Base-by-base conservation (phyloP, 92 coral and sea anemone species). In the Desmophyllum pertusum region DNA sequence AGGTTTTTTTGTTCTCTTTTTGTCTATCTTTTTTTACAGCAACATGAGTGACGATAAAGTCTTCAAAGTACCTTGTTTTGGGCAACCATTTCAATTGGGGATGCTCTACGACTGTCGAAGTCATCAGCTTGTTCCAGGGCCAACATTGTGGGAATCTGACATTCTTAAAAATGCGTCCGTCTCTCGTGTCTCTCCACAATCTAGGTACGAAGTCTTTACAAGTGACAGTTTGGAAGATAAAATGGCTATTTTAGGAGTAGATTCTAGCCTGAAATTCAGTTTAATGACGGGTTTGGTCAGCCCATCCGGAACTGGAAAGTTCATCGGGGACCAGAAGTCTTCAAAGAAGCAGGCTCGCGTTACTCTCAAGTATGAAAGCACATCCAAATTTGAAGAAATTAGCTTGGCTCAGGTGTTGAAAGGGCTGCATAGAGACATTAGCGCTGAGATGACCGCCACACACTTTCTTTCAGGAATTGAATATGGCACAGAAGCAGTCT, bases 21-120 rank as follows among this genome's bases (percentile, higher is more conserved):
- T 46, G 48, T 33, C 41, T 18, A 17, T 67, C 10, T 36, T 0
- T 17, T 21, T 17, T 36, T 67, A 21, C 40, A 76, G 68, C n/a
- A 57, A 36, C 41, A 76, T 76, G 81, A 76, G 37, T 59, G 68
- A 76, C 23, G 23, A 3, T n/a, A 18, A 17, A 23, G 81, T 76
- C 4, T 51, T 76, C 5, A 69, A 76, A 10, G 48, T 76, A 29
- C 81, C 50, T 8, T 76, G 68, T 76, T 55, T 76, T 38, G 81
- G 81, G 37, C 37, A 76, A 30, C 9, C 81, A 37, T 57, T 76
- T 37, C 68, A 76, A 50, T 37, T 76, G 68, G 68, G 67, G 19
- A 76, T 76, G 81, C 69, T 76, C n/a, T 76, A 76, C 29, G 81
- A 76, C 42, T 76, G 68, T n/a, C 45, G 68, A 36, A 19, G 69